A percentile compares a stretch with the other conserved stretches of the same genome.
Conservation (phyloP, 53 echinoderm and acorn worm genomes). For the Echinometra lucunter region DNA sequence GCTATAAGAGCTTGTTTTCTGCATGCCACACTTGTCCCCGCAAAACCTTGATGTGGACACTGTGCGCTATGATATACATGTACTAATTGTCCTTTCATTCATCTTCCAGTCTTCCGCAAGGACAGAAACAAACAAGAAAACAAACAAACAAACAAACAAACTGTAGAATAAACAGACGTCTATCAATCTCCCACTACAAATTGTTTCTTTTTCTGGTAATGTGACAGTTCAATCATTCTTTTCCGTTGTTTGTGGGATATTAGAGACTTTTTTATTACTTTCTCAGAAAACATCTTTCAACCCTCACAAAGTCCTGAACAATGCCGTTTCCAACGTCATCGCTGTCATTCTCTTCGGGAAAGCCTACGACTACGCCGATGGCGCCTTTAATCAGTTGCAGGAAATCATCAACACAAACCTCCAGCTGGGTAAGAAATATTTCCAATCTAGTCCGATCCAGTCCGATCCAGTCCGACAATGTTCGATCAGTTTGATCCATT, state of each 20-base stretch:
- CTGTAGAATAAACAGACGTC: background rate
- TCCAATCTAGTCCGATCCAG: background rate
- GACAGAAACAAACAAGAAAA: no score
- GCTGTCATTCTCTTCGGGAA: constrained; percentile 70
- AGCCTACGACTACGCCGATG: constrained; percentile 68
- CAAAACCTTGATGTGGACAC: no score
- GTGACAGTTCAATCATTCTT: background rate
- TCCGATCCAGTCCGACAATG: no score
- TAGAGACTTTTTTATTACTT: background rate
- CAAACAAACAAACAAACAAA: background rate
- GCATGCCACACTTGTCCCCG: no score
- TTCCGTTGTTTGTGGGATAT: background rate
- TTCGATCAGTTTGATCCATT: no score
- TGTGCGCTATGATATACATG: no score
- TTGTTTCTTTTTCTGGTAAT: background rate
- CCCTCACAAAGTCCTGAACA: constrained; percentile 70
- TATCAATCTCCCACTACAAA: background rate
- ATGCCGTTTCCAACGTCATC: constrained; percentile 80
- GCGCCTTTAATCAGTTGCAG: constrained; percentile 70
- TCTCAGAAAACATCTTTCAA: constrained; percentile 53
- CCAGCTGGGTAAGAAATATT: background rate
- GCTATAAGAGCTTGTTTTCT: no score
- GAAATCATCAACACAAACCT: constrained; percentile 68
- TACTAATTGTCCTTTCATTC: no score
- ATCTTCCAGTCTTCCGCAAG: no score